Evolutionary conservation across 2,888 invertebrate species (phyloP).

Genomic region (Eueremaeus valkanovi): DNA sequence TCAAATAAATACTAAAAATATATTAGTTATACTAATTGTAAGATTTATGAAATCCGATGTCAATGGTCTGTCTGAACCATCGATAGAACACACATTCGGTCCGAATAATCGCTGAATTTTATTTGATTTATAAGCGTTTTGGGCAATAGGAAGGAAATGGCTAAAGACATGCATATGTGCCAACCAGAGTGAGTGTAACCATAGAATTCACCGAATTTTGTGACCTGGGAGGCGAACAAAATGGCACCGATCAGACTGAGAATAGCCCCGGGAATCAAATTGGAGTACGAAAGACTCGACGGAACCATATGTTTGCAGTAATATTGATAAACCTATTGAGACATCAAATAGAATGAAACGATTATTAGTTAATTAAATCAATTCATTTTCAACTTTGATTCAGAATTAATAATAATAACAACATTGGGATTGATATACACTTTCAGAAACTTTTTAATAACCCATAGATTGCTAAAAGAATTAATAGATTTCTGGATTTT

Average conservation of each 20-base stretch:
- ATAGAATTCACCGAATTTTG: constrained; percentile 13
- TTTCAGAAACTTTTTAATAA: too few relatives aligned
- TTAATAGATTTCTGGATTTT: too few relatives aligned
- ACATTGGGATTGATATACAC: too few relatives aligned
- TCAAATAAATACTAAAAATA: background rate
- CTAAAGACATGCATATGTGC: constrained; percentile 37
- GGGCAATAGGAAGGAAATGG: constrained; percentile 36
- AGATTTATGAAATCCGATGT: background rate
- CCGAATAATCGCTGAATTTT: background rate
- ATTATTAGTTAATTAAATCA: background rate
- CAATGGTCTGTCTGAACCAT: too few relatives aligned
- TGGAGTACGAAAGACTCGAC: background rate
- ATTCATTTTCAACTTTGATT: background rate
- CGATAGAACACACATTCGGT: background rate
- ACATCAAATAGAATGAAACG: background rate
- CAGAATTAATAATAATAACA: too few relatives aligned
- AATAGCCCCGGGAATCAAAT: background rate
- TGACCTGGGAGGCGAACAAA: constrained; percentile 30
- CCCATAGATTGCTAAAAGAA: too few relatives aligned
- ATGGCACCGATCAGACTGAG: constrained; percentile 2
- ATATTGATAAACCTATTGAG: constrained; percentile 12
- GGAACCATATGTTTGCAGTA: constrained; percentile 5
- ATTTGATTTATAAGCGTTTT: background rate
- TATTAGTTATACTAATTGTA: background rate
- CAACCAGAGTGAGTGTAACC: constrained; percentile 33